These are phyloP conservation scores for Herminia tarsipennalis DNA, from an alignment of 2,888 invertebrate species.

Conservation along the genomic window DNA sequence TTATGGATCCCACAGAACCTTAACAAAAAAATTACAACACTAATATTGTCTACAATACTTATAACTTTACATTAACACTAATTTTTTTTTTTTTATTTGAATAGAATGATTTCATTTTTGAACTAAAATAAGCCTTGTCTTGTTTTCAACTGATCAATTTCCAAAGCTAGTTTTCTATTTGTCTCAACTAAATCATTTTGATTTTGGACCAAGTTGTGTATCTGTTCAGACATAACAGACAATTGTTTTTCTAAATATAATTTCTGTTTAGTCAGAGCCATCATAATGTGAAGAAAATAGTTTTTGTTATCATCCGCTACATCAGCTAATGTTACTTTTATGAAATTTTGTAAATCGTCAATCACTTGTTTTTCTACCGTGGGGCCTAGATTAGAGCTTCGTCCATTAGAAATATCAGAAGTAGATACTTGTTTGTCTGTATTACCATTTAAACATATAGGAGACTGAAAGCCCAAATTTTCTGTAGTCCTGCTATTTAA, in stretches of 20 bases:
- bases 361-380: constrained; percentile 54
- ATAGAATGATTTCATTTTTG: constrained; percentile 5
- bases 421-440: constrained; percentile 56
- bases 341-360: constrained; percentile 76
- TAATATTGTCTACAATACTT: constrained; percentile 9
- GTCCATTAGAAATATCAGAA: constrained; percentile 50
- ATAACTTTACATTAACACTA: neutral
- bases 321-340: constrained; percentile 69
- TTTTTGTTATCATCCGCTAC: constrained; percentile 75
- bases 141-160: constrained; percentile 76
- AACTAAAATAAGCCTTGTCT: constrained; percentile 47
- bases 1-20: neutral
- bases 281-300: constrained; percentile 78
- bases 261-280: constrained; percentile 80
- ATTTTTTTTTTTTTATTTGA: constrained; percentile 1
- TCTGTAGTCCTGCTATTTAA: constrained; percentile 59
- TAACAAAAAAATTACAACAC: constrained; percentile 10
- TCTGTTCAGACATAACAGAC: constrained; percentile 61
- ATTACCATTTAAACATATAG: constrained; percentile 60
- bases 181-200: constrained; percentile 78
- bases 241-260: constrained; percentile 77
- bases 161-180: constrained; percentile 77
- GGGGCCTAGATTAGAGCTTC: constrained; percentile 40
- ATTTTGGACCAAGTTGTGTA: constrained; percentile 65
- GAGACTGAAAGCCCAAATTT: constrained; percentile 64